phyloP scores from a whole-genome alignment of 1,140 invertebrate genomes.

The Drosophila funebris region DNA sequence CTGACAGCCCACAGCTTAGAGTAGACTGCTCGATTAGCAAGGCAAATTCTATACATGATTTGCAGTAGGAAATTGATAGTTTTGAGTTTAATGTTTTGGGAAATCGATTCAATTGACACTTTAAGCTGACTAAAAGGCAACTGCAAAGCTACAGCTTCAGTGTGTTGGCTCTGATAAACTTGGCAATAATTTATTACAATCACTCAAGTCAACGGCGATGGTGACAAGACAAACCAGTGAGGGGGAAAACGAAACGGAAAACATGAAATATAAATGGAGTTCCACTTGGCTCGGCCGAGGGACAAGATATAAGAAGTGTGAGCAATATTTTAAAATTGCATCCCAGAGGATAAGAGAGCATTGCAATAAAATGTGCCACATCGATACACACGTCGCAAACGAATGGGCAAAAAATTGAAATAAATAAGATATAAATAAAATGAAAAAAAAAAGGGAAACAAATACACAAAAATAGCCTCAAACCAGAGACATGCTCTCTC shows the following conservation, averaged over 20 bases:
- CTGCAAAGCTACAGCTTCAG: conserved; percentile 15
- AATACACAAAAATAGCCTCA: conserved; percentile 36
- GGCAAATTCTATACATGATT: too few relatives aligned
- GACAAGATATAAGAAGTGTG: conserved; percentile 33
- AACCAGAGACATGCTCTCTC: neutral
- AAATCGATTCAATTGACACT: conserved; percentile 14
- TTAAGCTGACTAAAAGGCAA: conserved; percentile 19
- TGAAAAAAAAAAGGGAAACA: conserved; percentile 58
- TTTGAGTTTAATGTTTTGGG: neutral
- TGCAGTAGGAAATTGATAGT: neutral
- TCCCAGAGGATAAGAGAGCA: conserved; percentile 55
- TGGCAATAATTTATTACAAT: conserved; percentile 77
- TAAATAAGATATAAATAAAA: conserved; percentile 82
- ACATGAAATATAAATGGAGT: conserved; percentile 59
- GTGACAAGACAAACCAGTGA: conserved; percentile 2
- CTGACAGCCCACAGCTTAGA: neutral
- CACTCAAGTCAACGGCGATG: conserved; percentile 68
- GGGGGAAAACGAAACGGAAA: conserved; percentile 1
- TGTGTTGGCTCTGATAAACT: conserved; percentile 52
- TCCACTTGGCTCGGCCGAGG: conserved; percentile 19
- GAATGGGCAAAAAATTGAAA: conserved; percentile 76
- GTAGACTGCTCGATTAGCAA: neutral
- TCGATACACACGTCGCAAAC: conserved; percentile 66
- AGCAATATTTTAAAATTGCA: conserved; percentile 76
- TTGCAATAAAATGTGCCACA: conserved; percentile 71